Evolutionary conservation across 2,113 vertebrate species (phyloP), one percentile per base, ranked within the genome.

Genomic region (Heptranchias perlo): DNA sequence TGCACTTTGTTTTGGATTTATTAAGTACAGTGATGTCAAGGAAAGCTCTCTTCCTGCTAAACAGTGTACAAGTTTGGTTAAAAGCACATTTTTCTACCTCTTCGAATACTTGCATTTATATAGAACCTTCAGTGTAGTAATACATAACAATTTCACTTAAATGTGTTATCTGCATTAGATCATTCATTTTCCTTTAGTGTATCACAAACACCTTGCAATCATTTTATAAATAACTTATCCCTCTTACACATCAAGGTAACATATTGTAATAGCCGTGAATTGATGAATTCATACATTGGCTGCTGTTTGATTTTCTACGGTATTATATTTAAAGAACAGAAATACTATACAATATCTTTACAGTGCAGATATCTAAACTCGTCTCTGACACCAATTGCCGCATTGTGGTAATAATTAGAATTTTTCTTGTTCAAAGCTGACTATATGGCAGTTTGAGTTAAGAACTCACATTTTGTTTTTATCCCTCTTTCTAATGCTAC

Each of bases 11-110:
- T 91, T 62, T 62, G 89, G 14, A 62, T 62, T 93, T 92, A 58
- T 92, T 93, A 62, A 93, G 89, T n/a, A 21, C 58, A 62, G 35
- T 64, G 58, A 93, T 93, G 35, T 92, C 89, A 64, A 93, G 58
- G 78, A 93, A 93, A 64, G 31, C n/a, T 92, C 87, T 61, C 35
- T 92, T 21, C 28, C 4, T 54, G 39, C 87, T 61, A 61, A 92
- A n/a, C 31, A 61, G 14, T n/a, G 4, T 16, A 92, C 35, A 58
- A 61, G 89, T 93, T 62, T 93, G 35, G 31, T 93, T 93, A 39
- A 62, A 39, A 93, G 58, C 58, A 23, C 58, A 52, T 11, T 10
- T 62, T 61, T 52, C 11, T 0, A 39, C 58, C 11, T 58, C 31
- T 21, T 39, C 14, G 5, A n/a, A 58, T 92, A 52, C 84, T 7